Evolutionary conservation across 92 coral and sea anemone genomes (phyloP).

Genomic region (Siderastrea radians): DNA sequence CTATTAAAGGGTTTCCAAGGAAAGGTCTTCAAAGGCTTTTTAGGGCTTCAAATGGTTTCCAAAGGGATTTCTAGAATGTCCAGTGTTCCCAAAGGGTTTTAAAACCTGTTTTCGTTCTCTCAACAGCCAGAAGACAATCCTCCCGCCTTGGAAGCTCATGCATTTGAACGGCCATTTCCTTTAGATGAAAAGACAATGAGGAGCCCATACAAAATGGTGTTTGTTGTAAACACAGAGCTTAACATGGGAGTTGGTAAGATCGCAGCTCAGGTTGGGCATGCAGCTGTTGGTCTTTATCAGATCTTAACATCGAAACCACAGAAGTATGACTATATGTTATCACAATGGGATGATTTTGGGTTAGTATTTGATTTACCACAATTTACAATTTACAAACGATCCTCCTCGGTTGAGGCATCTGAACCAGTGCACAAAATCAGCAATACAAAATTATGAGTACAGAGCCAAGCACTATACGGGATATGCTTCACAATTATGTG

Average conservation of each 20-base stretch:
- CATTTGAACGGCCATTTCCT: conserved; percentile 34
- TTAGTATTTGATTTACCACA: conserved; percentile 33
- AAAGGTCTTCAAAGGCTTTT: too few species aligned
- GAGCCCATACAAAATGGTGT: conserved; percentile 89
- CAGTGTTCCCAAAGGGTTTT: background rate
- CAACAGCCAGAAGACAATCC: conserved; percentile 15
- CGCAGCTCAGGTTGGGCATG: conserved; percentile 95
- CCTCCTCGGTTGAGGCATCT: too few species aligned
- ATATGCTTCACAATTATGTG: too few species aligned
- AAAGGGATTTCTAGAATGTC: too few species aligned
- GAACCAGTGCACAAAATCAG: too few species aligned
- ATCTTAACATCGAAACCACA: conserved; percentile 60
- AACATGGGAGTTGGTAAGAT: conserved; percentile 94
- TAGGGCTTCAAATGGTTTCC: too few species aligned
- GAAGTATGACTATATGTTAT: conserved; percentile 58
- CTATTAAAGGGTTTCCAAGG: too few species aligned
- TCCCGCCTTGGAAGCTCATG: conserved; percentile 51
- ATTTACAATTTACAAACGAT: background rate
- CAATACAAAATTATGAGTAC: too few species aligned
- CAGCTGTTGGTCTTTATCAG: conserved; percentile 83
- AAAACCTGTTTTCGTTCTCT: background rate
- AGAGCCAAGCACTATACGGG: too few species aligned
- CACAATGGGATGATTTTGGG: conserved; percentile 91
- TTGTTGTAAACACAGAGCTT: conserved; percentile 86
- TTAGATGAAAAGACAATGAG: conserved; percentile 37